Base-by-base conservation (phyloP, 2,797 vertebrate genomes). In the Cyprinella venusta region DNA sequence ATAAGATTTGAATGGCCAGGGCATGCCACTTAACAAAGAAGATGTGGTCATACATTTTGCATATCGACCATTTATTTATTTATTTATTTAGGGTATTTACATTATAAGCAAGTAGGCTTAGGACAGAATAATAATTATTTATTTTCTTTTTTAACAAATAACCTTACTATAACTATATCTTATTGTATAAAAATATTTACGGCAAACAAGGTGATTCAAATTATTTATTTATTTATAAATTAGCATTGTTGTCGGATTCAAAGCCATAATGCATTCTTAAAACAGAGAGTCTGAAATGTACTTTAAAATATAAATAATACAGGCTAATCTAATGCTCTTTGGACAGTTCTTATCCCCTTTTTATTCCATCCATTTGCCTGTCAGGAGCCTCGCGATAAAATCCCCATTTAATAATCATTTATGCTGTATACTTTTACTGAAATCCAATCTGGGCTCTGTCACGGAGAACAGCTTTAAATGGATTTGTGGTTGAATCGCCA, bases 1-100 rank as follows among this genome's bases (percentile, higher is more conserved):
- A 97, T 96, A 96, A 97, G 96, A 94, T 95, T 93, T 94, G 91
- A 89, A 90, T 87, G 89, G 94, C 96, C 96, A 96, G 96, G 94
- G 94, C 93, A 89, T 89, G 65, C 89, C 88, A 64, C 88, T 85
- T 89, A 91, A 97, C 96, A 97, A 97, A 97, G 92, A 93, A 92
- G 90, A 88, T 92, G 90, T 91, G 90, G 93, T 95, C 96, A 96
- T 97, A 95, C 95, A 91, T 96, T 96, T 95, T 96, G 95, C 95
- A 94, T 95, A 94, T 95, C 94, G 95, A 95, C 94, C 94, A 96
- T 94, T 95, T 95, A 95, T 94, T 93, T 91, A 94, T 91, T 94
- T 63, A 30, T 56, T 56, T 48, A 48, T 15, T 48, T 48, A 48
- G 45, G 54, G 54, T n/a, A 91, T 92, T 90, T 88, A 5, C 45